A percentile compares a stretch with the other conserved stretches of the same genome.
These are phyloP conservation scores for Burhinus bistriatus DNA, from an alignment of 2,113 vertebrate species.

Conservation along the genomic window DNA sequence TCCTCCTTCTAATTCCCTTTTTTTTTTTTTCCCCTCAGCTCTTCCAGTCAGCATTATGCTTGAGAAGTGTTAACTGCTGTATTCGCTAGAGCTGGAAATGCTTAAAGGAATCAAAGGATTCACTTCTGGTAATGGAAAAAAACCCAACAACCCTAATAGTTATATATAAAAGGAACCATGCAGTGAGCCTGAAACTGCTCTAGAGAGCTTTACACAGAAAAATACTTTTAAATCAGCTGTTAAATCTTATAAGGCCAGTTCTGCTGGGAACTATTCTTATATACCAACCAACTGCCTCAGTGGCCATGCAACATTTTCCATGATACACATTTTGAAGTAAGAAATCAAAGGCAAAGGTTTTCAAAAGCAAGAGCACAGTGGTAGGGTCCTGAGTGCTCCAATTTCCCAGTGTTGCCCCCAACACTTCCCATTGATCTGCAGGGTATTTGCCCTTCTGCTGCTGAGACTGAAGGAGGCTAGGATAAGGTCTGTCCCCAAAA, in stretches of 20 bases:
- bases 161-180: background rate
- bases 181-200: background rate
- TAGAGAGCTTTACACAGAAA: background rate
- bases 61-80: background rate
- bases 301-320: background rate
- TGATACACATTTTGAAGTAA: background rate
- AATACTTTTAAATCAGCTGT: background rate
- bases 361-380: background rate
- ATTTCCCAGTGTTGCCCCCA: background rate
- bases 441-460: background rate
- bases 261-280: background rate
- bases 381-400: background rate
- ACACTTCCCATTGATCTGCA: background rate
- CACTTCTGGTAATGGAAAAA: background rate
- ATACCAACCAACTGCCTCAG: background rate
- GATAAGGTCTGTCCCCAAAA: background rate
- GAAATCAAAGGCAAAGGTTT: background rate
- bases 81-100: background rate
- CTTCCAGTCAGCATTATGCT: background rate
- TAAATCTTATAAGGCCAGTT: background rate
- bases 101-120: constrained; percentile 2
- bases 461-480: background rate
- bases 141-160: background rate
- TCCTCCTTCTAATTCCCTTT: background rate
- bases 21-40: background rate